Conservation (phyloP, 2,113 vertebrate genomes). For the Chroicocephalus ridibundus region DNA sequence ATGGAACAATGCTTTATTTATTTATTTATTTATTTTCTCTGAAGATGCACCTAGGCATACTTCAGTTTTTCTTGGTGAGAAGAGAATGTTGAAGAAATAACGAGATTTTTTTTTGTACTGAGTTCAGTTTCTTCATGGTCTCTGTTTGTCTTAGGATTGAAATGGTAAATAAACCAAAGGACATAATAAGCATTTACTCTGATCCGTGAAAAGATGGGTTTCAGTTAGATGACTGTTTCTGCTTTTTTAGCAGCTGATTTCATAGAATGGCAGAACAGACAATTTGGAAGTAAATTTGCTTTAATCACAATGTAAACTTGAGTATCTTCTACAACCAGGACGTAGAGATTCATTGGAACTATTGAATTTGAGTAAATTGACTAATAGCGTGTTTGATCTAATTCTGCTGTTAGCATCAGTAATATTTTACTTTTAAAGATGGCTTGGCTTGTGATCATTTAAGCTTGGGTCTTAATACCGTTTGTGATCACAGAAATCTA, state of each 20-base stretch:
- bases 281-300: neutral
- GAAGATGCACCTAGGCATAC: neutral
- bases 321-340: neutral
- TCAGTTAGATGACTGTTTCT: neutral
- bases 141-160: neutral
- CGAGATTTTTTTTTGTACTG: neutral
- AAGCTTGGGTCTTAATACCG: neutral
- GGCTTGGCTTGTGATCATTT: neutral
- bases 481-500: neutral
- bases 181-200: neutral
- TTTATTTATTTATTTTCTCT: neutral
- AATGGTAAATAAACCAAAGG: neutral
- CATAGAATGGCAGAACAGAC: neutral
- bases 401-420: neutral
- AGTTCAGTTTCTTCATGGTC: neutral
- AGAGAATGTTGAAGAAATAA: neutral
- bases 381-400: neutral
- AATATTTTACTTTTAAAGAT: neutral
- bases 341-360: neutral
- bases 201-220: neutral
- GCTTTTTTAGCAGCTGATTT: neutral
- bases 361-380: neutral
- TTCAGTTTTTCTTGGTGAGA: neutral
- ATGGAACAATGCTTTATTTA: neutral
- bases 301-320: neutral